Evolutionary conservation across 1,140 invertebrate species (phyloP), one percentile per base, ranked within the genome.

Genomic region (Ceratoteleas bidentatus): DNA sequence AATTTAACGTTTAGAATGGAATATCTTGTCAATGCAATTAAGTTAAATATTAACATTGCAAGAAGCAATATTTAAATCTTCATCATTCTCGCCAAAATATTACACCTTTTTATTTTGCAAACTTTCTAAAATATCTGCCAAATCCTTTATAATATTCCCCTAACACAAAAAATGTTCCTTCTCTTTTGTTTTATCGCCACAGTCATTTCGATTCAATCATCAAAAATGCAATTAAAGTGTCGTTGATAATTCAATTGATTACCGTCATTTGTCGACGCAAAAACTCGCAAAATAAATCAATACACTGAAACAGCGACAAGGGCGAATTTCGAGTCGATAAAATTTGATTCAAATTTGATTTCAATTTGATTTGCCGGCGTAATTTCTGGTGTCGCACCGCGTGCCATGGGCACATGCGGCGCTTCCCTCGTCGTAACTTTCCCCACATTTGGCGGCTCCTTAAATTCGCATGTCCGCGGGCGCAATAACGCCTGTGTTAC

Each of bases 381-480:
- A 58, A 64, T 57, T 77, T 24, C 57, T 38, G 49, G 15, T 47
- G 52, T 50, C 34, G 16, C 47, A 56, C 62, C 47, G 49, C 50
- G 60, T 68, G 47, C 53, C 66, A 72, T 15, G 5, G 14, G 54
- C 56, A 69, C 43, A 58, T 62, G 62, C 11, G 49, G 54, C 56
- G 14, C 34, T 10, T 66, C 69, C 77, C 64, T 74, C 52, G 69
- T 68, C 77, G 57, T 80, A 80, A 69, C 68, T 74, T 68, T 68
- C 64, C 68, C 69, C 56, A 66, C 49, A 80, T 80, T 80, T 73
- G 57, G 69, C 50, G 62, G 45, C 54, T 79, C 64, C 77, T 80
- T 80, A 80, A 80, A 80, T 80, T 80, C 64, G 38, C 57, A 56
- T 69, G 77, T 64, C 70, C 64, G 64, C 64, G 36, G 64, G 77